A percentile compares a stretch with the other conserved stretches of the same genome.
Evolutionary conservation across 2,888 invertebrate genomes (phyloP).

Genomic region (Microctonus aethiopoides): DNA sequence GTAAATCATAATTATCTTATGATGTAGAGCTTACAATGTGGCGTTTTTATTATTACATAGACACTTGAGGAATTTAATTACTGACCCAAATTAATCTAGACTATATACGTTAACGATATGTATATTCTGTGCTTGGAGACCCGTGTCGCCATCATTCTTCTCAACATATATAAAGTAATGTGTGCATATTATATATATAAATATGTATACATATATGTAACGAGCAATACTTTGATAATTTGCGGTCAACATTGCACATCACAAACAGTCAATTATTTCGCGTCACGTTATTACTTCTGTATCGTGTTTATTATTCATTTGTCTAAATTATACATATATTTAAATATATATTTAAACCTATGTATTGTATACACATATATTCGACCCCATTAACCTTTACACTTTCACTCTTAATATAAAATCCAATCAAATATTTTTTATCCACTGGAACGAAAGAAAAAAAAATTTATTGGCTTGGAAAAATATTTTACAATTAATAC

Average conservation of each 20-base stretch:
- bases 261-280: background rate
- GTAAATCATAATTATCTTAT: background rate
- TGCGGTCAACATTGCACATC: constrained; percentile 9
- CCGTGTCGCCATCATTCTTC: constrained; percentile 40
- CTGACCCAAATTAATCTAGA: constrained; percentile 49
- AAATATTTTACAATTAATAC: background rate
- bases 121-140: constrained; percentile 42
- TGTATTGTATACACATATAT: no score
- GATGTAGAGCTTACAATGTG: constrained; percentile 14
- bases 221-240: background rate
- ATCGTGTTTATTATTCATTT: background rate
- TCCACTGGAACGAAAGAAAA: background rate
- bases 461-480: background rate
- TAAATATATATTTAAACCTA: background rate
- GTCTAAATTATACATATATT: background rate
- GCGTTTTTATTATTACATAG: background rate
- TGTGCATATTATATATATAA: no score
- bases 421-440: background rate
- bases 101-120: constrained; percentile 47
- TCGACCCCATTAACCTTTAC: background rate
- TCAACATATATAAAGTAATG: no score
- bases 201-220: no score
- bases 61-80: constrained; percentile 45
- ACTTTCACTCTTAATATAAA: background rate
- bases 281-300: background rate